phyloP scores from a whole-genome alignment of 2,888 invertebrate species.

The Meta bourneti region DNA sequence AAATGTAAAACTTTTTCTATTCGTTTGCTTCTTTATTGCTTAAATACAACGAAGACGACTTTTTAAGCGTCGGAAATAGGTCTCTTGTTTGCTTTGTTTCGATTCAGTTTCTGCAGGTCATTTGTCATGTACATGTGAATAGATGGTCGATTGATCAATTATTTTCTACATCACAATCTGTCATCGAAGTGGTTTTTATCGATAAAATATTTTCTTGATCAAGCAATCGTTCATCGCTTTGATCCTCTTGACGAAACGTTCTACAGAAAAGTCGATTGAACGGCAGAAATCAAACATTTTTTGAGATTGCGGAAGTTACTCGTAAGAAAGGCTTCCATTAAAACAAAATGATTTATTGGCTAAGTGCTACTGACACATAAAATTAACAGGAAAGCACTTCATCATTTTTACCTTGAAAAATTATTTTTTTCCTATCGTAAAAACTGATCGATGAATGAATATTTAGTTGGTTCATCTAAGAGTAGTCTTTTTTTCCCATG shows the following conservation, averaged over 20 bases:
- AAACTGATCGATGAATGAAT: no score
- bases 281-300: neutral
- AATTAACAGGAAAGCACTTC: no score
- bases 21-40: no score
- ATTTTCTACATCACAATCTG: neutral
- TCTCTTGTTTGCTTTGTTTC: neutral
- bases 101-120: neutral
- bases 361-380: no score
- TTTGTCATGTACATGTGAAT: neutral
- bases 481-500: no score
- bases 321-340: neutral
- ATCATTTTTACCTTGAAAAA: no score
- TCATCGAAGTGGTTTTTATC: neutral
- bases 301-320: neutral
- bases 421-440: no score
- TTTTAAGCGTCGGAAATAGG: no score
- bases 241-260: neutral
- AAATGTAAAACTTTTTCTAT: no score
- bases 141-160: neutral
- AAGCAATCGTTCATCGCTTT: neutral
- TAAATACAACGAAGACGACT: no score
- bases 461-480: no score
- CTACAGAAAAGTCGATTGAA: conserved; percentile 6
- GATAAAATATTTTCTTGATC: neutral
- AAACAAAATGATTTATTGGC: neutral